phyloP scores from a whole-genome alignment of 2,888 invertebrate species.

The Plebejus melissa region DNA sequence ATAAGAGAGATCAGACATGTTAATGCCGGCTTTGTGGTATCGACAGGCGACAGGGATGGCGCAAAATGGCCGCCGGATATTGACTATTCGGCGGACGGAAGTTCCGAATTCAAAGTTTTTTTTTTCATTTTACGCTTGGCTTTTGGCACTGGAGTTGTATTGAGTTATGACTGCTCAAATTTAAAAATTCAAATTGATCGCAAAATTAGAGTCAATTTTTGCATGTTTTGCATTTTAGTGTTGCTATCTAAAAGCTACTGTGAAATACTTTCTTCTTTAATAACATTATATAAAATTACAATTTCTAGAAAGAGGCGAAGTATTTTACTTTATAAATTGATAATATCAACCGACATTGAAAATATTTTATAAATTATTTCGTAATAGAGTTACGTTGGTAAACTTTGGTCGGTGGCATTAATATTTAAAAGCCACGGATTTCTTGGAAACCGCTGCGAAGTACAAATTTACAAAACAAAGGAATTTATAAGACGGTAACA shows the following conservation, averaged over 20 bases:
- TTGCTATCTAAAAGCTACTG: background rate
- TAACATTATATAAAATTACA: background rate
- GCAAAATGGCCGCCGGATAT: slow-evolving; percentile 11
- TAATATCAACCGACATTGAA: background rate
- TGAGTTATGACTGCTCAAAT: background rate
- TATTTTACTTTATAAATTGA: background rate
- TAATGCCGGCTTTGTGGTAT: slow-evolving; percentile 22
- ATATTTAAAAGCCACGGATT: slow-evolving; percentile 18
- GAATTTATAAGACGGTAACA: background rate
- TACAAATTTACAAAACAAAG: slow-evolving; percentile 10
- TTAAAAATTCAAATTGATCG: background rate
- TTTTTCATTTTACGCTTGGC: slow-evolving; percentile 9
- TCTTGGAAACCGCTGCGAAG: background rate
- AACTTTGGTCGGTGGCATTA: slow-evolving; percentile 8
- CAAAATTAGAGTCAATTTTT: background rate
- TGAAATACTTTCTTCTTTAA: background rate
- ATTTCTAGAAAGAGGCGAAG: background rate
- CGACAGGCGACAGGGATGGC: slow-evolving; percentile 23
- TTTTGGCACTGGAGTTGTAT: background rate
- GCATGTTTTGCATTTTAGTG: background rate
- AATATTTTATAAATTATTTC: slow-evolving; percentile 13
- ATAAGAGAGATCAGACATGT: slow-evolving; percentile 22
- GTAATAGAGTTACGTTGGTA: background rate
- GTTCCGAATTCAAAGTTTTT: slow-evolving; percentile 15
- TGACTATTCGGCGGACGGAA: slow-evolving; percentile 23